Conservation (phyloP, 92 coral and sea anemone species). For the Phymanthus crucifer region DNA sequence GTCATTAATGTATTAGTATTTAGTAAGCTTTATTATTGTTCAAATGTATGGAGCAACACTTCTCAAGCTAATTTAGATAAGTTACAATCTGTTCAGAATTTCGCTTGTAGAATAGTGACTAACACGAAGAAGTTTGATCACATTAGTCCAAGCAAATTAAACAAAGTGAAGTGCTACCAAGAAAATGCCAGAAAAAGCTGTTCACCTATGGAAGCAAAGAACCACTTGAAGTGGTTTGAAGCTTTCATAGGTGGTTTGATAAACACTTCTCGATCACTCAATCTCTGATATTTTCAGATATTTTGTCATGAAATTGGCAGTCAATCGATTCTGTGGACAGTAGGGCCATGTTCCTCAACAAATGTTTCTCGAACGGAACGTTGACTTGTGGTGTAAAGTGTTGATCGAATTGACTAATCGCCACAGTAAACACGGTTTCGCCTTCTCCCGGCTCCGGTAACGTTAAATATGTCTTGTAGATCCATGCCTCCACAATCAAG, state of each 20-base stretch:
- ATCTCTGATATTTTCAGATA: conserved; percentile 48
- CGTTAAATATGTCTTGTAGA: conserved; percentile 64
- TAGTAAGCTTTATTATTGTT: conserved; percentile 27
- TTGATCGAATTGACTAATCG: conserved; percentile 33
- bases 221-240: too few species aligned
- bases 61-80: conserved; percentile 20
- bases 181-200: too few species aligned
- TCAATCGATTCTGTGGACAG: conserved; percentile 24
- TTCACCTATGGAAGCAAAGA: too few species aligned
- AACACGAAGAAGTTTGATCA: too few species aligned
- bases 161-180: too few species aligned
- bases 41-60: conserved; percentile 1
- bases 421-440: conserved; percentile 47
- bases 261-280: conserved; percentile 54
- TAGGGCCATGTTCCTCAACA: conserved; percentile 40
- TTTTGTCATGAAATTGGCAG: conserved; percentile 17
- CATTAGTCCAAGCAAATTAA: too few species aligned
- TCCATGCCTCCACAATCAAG: background rate
- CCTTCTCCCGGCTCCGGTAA: conserved; percentile 57
- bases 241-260: conserved; percentile 19
- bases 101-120: too few species aligned
- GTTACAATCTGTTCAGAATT: conserved; percentile 17
- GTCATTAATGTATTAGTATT: conserved; percentile 18
- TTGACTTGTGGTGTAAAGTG: conserved; percentile 49
- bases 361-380: conserved; percentile 61